phyloP scores from a whole-genome alignment of 2,888 invertebrate genomes.

The Leptinotarsa haldemani region DNA sequence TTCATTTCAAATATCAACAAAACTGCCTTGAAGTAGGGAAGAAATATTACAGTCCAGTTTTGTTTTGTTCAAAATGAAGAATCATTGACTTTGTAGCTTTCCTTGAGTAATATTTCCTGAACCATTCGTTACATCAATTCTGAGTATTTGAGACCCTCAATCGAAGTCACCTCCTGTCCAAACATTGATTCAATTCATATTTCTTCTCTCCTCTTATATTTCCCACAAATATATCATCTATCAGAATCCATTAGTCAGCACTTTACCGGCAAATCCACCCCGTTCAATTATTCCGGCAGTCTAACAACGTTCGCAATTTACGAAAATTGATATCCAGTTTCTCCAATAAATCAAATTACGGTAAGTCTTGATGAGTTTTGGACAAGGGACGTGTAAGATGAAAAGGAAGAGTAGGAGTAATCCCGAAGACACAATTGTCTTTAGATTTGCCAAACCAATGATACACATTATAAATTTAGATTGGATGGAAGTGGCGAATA shows the following conservation, averaged over 20 bases:
- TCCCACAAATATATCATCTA: conserved; percentile 7
- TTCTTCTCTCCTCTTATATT: not conserved
- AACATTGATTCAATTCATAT: not conserved
- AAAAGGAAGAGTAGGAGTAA: conserved; percentile 27
- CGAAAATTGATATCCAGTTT: conserved; percentile 40
- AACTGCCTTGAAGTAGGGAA: too few species aligned
- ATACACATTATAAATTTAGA: conserved; percentile 46
- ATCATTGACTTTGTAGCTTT: too few species aligned
- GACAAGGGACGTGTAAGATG: conserved; percentile 27
- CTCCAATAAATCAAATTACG: conserved; percentile 36
- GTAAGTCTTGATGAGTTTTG: conserved; percentile 40
- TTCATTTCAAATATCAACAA: too few species aligned
- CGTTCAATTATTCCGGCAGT: conserved; percentile 31
- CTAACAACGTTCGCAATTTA: conserved; percentile 27
- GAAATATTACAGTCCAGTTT: too few species aligned
- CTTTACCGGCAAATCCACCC: conserved; percentile 27
- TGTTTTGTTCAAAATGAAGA: too few species aligned
- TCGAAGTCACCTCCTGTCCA: not conserved
- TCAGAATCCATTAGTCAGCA: conserved; percentile 18
- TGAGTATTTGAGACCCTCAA: not conserved
- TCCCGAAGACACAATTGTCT: conserved; percentile 43
- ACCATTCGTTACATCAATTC: not conserved
- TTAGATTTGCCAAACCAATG: conserved; percentile 37
- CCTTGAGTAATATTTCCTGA: not conserved
- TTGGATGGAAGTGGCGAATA: conserved; percentile 33